Conservation (phyloP, 2,888 invertebrate genomes). For the Zonitis immaculata region DNA sequence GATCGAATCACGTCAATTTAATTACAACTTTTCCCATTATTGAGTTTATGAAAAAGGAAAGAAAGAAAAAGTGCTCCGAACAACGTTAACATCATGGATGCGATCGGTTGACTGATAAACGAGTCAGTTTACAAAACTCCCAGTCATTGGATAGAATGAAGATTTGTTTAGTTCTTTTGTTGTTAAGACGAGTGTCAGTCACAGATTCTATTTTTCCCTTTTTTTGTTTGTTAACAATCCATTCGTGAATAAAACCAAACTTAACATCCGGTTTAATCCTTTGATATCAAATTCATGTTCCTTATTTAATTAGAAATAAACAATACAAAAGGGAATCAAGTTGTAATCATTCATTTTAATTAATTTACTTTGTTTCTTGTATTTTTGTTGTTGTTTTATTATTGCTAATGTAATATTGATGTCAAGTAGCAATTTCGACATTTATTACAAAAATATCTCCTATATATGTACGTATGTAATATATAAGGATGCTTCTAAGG, state of each 20-base stretch:
- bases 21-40: slow-evolving; percentile 43
- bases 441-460: slow-evolving; percentile 8
- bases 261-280: not conserved
- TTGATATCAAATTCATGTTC: not conserved
- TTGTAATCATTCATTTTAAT: not conserved
- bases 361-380: not conserved
- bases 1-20: slow-evolving; percentile 29
- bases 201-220: slow-evolving; percentile 18
- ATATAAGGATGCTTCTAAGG: slow-evolving; percentile 17
- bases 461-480: too few relatives aligned
- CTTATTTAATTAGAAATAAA: not conserved
- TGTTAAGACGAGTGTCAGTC: slow-evolving; percentile 37
- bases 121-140: slow-evolving; percentile 33
- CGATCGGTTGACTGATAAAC: slow-evolving; percentile 38
- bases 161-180: slow-evolving; percentile 40
- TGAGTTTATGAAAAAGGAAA: too few relatives aligned
- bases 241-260: not conserved
- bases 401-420: not conserved
- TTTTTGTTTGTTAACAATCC: not conserved
- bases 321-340: not conserved
- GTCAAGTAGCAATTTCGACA: not conserved
- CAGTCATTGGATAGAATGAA: slow-evolving; percentile 29
- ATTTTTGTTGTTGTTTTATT: not conserved
- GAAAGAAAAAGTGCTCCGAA: too few relatives aligned
- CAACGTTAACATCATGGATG: too few relatives aligned